These are phyloP conservation scores for Cheilosia vulpina DNA, from an alignment of 2,888 invertebrate genomes.

Conservation along the genomic window DNA sequence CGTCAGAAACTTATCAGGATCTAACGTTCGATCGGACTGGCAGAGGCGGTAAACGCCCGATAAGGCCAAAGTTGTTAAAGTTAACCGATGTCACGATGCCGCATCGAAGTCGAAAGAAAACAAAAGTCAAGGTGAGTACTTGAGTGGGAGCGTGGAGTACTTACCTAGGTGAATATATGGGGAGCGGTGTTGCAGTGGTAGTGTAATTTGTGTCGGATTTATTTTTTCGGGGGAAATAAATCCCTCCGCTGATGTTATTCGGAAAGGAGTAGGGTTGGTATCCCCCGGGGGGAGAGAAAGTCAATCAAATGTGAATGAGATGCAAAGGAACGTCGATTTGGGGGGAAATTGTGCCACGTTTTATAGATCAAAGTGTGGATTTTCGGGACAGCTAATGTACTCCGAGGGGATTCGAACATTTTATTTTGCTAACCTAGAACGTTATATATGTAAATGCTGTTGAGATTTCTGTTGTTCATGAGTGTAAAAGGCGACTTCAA, in stretches of 20 bases:
- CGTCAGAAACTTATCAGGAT: conserved; percentile 82
- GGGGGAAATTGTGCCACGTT: background rate
- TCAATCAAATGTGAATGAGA: background rate
- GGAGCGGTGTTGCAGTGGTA: background rate
- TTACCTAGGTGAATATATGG: background rate
- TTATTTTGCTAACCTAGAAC: too few species aligned
- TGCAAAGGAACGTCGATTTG: background rate
- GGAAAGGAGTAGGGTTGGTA: background rate
- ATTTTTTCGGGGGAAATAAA: conserved; percentile 19
- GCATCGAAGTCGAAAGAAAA: conserved; percentile 82
- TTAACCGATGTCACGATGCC: conserved; percentile 82
- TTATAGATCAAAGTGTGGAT: background rate
- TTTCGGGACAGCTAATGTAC: background rate
- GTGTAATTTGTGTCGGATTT: conserved; percentile 18
- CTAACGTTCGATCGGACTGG: conserved; percentile 79
- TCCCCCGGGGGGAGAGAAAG: background rate
- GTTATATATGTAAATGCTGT: too few species aligned
- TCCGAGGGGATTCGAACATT: too few species aligned
- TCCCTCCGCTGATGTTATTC: conserved; percentile 24
- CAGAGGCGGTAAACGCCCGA: conserved; percentile 81
- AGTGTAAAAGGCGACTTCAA: too few species aligned
- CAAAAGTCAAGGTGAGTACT: conserved; percentile 82
- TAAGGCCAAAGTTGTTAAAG: conserved; percentile 82
- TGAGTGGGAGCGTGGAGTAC: conserved; percentile 7
- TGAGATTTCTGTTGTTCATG: too few species aligned